Percentiles rank a stretch among this genome's conserved stretches.
Conservation (phyloP, 35 echinoderm and acorn worm species). For the Lytechinus pictus region DNA sequence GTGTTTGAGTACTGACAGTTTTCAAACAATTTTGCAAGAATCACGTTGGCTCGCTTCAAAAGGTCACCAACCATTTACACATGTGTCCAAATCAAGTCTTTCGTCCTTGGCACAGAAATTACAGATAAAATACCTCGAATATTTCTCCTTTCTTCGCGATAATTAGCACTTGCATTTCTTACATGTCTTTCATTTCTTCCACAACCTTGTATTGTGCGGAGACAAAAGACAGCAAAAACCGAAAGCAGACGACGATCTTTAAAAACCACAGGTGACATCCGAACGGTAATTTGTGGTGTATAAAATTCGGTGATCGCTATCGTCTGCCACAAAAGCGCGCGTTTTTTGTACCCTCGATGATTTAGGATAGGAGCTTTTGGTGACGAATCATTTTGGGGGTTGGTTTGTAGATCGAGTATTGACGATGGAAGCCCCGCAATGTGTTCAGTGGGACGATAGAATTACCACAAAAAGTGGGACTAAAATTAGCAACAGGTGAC, state of each 20-base stretch:
- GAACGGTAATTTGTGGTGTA: slow-evolving; percentile 2
- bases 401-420: neutral
- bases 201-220: neutral
- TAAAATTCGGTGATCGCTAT: neutral
- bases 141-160: neutral
- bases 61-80: neutral
- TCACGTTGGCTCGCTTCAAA: neutral
- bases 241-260: neutral
- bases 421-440: neutral
- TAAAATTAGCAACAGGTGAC: slow-evolving; percentile 42
- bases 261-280: neutral
- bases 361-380: neutral
- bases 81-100: neutral
- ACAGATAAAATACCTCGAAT: neutral
- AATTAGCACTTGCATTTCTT: neutral
- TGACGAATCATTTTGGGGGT: neutral
- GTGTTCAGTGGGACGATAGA: neutral
- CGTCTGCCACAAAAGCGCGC: slow-evolving; percentile 1
- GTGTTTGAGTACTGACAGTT: neutral
- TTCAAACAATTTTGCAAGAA: neutral
- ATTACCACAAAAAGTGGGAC: neutral
- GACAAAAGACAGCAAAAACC: neutral
- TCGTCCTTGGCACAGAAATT: neutral
- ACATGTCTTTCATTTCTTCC: neutral
- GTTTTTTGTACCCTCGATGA: neutral